phyloP scores from a whole-genome alignment of 2,113 vertebrate species.

The Hoplias malabaricus region DNA sequence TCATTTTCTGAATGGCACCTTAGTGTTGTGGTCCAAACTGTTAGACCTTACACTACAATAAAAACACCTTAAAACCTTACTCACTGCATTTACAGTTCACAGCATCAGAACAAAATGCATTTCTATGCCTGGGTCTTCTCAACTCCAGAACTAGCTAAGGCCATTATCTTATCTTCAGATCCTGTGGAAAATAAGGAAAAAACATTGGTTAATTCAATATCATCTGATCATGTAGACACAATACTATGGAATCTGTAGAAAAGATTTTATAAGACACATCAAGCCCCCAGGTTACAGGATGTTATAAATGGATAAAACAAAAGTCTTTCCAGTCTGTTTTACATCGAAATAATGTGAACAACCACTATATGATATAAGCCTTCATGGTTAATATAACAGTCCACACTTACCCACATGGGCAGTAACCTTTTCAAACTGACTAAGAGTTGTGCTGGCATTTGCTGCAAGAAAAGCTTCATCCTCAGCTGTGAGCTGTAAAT shows the following conservation, averaged over 20 bases:
- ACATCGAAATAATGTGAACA: neutral
- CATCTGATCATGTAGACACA: neutral
- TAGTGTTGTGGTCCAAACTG: neutral
- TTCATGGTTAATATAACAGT: neutral
- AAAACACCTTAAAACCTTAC: constrained; percentile 8
- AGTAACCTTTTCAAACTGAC: constrained; percentile 94
- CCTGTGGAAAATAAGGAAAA: constrained; percentile 69
- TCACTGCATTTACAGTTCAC: constrained; percentile 2
- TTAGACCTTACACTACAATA: neutral
- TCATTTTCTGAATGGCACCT: neutral
- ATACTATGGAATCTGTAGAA: no score
- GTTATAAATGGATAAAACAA: no score
- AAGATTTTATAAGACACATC: no score
- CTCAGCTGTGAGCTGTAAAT: constrained; percentile 81
- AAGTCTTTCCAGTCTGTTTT: neutral
- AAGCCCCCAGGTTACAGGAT: no score
- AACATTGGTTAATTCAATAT: neutral
- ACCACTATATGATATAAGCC: neutral
- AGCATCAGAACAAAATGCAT: neutral
- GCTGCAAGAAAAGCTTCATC: constrained; percentile 88
- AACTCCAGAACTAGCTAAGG: constrained; percentile 91
- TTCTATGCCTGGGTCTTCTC: constrained; percentile 80
- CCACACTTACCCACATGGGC: constrained; percentile 81
- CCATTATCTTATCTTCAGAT: constrained; percentile 95
- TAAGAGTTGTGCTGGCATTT: constrained; percentile 86